phyloP scores from a whole-genome alignment of 2,888 invertebrate species.

The Pediacus dermestoides region DNA sequence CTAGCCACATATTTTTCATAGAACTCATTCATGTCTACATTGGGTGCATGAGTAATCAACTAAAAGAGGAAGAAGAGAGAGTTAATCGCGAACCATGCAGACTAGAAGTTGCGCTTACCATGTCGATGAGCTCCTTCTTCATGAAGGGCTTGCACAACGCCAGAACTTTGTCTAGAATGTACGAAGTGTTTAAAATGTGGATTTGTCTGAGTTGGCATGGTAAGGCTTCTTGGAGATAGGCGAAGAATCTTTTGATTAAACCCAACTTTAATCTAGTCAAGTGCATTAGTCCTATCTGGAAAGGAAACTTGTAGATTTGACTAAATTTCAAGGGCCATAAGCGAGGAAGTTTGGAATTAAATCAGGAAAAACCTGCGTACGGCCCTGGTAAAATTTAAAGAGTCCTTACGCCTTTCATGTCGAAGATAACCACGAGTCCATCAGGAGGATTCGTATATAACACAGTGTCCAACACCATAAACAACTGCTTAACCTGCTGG shows the following conservation, averaged over 20 bases:
- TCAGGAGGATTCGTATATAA: slow-evolving; percentile 28
- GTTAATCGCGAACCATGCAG: neutral
- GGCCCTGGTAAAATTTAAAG: slow-evolving; percentile 3
- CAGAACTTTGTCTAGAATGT: slow-evolving; percentile 45
- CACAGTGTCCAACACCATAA: slow-evolving; percentile 24
- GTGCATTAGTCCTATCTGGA: slow-evolving; percentile 40
- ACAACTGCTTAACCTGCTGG: slow-evolving; percentile 27
- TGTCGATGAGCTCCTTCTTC: slow-evolving; percentile 34
- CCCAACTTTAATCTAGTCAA: slow-evolving; percentile 34
- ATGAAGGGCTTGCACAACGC: slow-evolving; percentile 44
- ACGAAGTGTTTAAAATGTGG: slow-evolving; percentile 47
- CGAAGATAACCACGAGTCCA: slow-evolving; percentile 29
- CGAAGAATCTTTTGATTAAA: slow-evolving; percentile 29
- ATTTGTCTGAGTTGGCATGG: slow-evolving; percentile 47
- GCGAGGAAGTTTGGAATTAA: no score
- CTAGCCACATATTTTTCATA: slow-evolving; percentile 52
- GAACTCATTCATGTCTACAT: slow-evolving; percentile 54
- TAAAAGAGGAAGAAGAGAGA: slow-evolving; percentile 33
- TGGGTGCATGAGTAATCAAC: slow-evolving; percentile 60
- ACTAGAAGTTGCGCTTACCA: slow-evolving; percentile 24
- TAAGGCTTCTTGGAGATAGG: slow-evolving; percentile 43
- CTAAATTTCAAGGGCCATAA: no score
- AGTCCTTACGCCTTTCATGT: slow-evolving; percentile 34
- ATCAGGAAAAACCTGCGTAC: neutral
- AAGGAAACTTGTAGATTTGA: no score